phyloP scores from a whole-genome alignment of 1,140 invertebrate species.

The Lasaia peninsularis region DNA sequence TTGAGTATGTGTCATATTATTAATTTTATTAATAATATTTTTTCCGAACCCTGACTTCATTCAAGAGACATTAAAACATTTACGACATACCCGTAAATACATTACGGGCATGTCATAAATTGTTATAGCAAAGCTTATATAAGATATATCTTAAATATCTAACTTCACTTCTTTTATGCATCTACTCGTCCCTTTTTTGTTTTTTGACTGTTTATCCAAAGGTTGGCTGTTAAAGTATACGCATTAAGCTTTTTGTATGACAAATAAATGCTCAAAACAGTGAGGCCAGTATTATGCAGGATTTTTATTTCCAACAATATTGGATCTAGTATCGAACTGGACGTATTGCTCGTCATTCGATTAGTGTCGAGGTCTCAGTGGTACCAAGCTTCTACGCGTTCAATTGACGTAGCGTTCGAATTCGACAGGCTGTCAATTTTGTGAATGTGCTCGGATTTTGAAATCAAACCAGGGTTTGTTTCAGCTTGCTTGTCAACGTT shows the following conservation, averaged over 20 bases:
- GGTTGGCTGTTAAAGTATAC: neutral
- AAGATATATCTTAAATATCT: too few species aligned
- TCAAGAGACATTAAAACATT: too few species aligned
- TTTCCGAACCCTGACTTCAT: too few species aligned
- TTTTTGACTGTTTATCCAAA: too few species aligned
- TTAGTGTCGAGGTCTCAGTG: conserved; percentile 32
- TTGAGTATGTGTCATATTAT: too few species aligned
- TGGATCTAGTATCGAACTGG: conserved; percentile 29
- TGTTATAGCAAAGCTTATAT: too few species aligned
- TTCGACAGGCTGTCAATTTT: conserved; percentile 30
- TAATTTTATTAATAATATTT: too few species aligned
- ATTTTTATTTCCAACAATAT: conserved; percentile 27
- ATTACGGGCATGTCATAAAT: too few species aligned
- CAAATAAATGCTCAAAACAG: neutral
- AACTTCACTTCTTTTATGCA: too few species aligned
- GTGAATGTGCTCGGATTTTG: conserved; percentile 39
- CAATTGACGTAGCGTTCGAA: conserved; percentile 5
- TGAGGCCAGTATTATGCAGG: neutral
- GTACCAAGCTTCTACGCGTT: conserved; percentile 9
- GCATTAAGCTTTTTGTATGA: neutral
- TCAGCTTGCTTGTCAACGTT: too few species aligned
- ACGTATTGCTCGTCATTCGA: conserved; percentile 35
- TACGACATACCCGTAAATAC: too few species aligned
- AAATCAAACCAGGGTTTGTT: conserved; percentile 23
- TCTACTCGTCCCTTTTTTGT: too few species aligned